A percentile compares a stretch with the other conserved stretches of the same genome.
These are phyloP conservation scores for Anoplophora glabripennis DNA, from an alignment of 1,140 invertebrate genomes.

Conservation along the genomic window DNA sequence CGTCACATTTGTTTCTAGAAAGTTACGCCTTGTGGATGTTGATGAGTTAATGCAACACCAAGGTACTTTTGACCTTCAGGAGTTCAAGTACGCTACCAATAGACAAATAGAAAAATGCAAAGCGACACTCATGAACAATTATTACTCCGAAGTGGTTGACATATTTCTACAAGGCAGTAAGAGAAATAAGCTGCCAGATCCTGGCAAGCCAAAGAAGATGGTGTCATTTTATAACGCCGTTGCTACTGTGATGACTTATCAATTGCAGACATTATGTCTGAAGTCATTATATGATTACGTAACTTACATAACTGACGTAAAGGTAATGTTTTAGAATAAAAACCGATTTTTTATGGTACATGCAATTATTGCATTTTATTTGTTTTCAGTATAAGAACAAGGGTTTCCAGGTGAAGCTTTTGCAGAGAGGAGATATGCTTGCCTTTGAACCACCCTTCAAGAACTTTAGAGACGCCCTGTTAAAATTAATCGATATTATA, in stretches of 20 bases:
- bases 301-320: slow-evolving; percentile 70
- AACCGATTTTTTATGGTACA: background rate
- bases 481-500: slow-evolving; percentile 71
- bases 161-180: slow-evolving; percentile 70
- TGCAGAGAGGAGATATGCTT: slow-evolving; percentile 65
- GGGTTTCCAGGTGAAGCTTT: slow-evolving; percentile 72
- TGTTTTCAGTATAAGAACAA: slow-evolving; percentile 61
- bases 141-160: slow-evolving; percentile 62
- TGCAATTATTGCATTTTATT: slow-evolving; percentile 6
- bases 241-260: slow-evolving; percentile 80
- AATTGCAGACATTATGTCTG: slow-evolving; percentile 76
- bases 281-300: slow-evolving; percentile 77
- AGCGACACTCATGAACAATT: slow-evolving; percentile 55
- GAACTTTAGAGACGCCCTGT: slow-evolving; percentile 66
- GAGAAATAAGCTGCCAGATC: slow-evolving; percentile 70
- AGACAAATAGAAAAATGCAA: slow-evolving; percentile 60
- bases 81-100: slow-evolving; percentile 57
- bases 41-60: slow-evolving; percentile 54
- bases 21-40: slow-evolving; percentile 50
- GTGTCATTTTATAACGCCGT: slow-evolving; percentile 81
- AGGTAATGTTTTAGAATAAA: slow-evolving; percentile 54
- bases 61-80: slow-evolving; percentile 60
- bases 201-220: slow-evolving; percentile 62
- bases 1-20: slow-evolving; percentile 37
- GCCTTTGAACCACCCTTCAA: slow-evolving; percentile 79